Percentiles rank a stretch among this genome's conserved stretches.
These are phyloP conservation scores for Pomatostomus ruficeps DNA, from an alignment of 2,113 vertebrate species.

Conservation along the genomic window DNA sequence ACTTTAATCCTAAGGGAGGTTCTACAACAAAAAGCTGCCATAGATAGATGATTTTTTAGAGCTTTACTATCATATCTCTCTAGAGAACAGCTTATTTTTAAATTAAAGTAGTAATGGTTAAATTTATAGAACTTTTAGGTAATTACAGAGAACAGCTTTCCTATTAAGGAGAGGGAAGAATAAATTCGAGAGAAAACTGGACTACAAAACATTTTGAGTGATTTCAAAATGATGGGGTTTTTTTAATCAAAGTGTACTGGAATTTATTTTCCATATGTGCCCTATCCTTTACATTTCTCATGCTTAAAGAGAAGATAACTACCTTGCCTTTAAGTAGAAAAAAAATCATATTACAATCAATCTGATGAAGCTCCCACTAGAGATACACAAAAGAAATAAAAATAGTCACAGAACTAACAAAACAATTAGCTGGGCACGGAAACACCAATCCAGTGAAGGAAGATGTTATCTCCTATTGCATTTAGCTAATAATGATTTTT, in stretches of 20 bases:
- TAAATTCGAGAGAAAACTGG: not conserved
- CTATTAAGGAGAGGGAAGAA: not conserved
- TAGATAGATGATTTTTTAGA: not conserved
- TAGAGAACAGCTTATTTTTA: not conserved
- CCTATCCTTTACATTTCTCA: not conserved
- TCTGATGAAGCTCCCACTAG: not conserved
- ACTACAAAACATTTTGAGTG: not conserved
- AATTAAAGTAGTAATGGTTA: not conserved
- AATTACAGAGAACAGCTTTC: not conserved
- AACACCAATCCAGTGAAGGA: not conserved
- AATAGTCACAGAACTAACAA: not conserved
- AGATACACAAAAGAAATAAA: not conserved
- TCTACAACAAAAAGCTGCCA: not conserved
- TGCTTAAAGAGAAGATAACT: not conserved
- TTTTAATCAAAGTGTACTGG: not conserved
- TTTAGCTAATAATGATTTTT: not conserved
- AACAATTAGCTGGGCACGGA: not conserved
- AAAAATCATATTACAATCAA: accelerated
- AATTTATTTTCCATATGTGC: not conserved
- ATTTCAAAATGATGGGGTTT: not conserved
- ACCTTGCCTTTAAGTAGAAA: not conserved
- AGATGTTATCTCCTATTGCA: not conserved
- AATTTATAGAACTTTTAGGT: not conserved
- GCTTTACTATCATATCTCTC: not conserved
- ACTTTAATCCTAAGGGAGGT: not conserved